These are phyloP conservation scores for Eupeodes luniger DNA, from an alignment of 2,888 invertebrate species.

Conservation along the genomic window DNA sequence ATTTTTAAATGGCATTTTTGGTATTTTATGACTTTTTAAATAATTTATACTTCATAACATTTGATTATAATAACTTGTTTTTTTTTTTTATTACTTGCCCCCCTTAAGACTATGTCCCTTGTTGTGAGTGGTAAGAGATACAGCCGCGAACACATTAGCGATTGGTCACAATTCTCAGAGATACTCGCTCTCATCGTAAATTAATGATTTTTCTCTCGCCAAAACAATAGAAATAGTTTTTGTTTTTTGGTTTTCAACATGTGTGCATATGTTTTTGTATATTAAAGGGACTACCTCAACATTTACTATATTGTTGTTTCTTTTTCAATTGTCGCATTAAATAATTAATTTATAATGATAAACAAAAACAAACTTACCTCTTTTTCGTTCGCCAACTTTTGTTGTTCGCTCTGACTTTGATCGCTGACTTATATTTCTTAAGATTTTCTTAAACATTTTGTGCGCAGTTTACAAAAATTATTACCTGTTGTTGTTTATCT, in stretches of 20 bases:
- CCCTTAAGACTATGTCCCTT: neutral
- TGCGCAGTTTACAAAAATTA: constrained; percentile 6
- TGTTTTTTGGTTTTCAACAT: neutral
- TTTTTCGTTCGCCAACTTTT: constrained; percentile 31
- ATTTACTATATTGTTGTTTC: neutral
- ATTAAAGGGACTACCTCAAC: constrained; percentile 45
- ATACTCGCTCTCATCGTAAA: neutral
- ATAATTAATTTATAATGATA: constrained; percentile 33
- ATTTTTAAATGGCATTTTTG: no score
- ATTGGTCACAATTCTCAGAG: neutral
- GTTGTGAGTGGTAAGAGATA: neutral
- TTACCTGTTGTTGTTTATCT: constrained; percentile 29
- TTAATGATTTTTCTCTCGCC: neutral
- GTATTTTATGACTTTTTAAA: no score
- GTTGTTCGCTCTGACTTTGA: constrained; percentile 25
- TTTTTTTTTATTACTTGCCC: neutral
- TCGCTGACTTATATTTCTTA: constrained; percentile 61
- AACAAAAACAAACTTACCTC: constrained; percentile 40
- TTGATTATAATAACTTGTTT: neutral
- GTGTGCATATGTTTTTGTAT: neutral
- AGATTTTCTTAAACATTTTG: constrained; percentile 63
- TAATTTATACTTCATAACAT: no score
- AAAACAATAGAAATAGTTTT: constrained; percentile 3
- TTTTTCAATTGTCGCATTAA: neutral
- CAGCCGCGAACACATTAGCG: neutral